These are phyloP conservation scores for Micromesistius poutassou DNA, from an alignment of 2,797 vertebrate species.

Conservation along the genomic window DNA sequence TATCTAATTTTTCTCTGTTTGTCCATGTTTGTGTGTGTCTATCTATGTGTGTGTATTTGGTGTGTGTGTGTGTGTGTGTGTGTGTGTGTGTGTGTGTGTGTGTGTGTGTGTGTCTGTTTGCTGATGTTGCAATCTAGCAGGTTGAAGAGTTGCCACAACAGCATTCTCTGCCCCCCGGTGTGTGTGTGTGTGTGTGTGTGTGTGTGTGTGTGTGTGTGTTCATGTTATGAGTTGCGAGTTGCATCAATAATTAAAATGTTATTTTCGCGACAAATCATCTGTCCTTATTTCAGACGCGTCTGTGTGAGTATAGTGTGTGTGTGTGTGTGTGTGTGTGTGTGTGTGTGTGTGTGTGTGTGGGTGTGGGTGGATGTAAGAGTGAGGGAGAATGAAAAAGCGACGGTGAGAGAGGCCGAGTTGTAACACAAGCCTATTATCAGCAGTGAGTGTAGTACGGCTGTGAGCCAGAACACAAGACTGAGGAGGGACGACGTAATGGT, in stretches of 20 bases:
- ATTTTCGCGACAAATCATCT: constrained; percentile 8
- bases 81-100: constrained; percentile 1
- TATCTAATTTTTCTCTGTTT: not conserved
- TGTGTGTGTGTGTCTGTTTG: constrained; percentile 12
- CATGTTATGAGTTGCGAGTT: constrained; percentile 33
- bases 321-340: not conserved
- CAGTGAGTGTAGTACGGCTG: constrained; percentile 44
- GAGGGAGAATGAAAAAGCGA: too few relatives aligned
- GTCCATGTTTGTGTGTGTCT: not conserved
- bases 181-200: constrained; percentile 5
- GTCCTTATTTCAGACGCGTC: not conserved
- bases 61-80: not conserved
- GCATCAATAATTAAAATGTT: constrained; percentile 52
- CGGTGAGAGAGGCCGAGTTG: too few relatives aligned
- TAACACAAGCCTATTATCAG: constrained; percentile 41
- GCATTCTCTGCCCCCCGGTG: not conserved
- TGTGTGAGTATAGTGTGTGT: constrained; percentile 14
- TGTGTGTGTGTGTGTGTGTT: constrained; percentile 24
- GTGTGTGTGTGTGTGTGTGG: constrained; percentile 9
- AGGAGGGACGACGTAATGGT: constrained; percentile 5
- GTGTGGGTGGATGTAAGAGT: not conserved
- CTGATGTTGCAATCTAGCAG: constrained; percentile 23
- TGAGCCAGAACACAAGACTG: constrained; percentile 27
- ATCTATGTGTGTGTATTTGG: too few relatives aligned
- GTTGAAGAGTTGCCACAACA: constrained; percentile 16